These are phyloP conservation scores for Vollenhovia emeryi DNA, from an alignment of 1,140 invertebrate species.

Conservation along the genomic window DNA sequence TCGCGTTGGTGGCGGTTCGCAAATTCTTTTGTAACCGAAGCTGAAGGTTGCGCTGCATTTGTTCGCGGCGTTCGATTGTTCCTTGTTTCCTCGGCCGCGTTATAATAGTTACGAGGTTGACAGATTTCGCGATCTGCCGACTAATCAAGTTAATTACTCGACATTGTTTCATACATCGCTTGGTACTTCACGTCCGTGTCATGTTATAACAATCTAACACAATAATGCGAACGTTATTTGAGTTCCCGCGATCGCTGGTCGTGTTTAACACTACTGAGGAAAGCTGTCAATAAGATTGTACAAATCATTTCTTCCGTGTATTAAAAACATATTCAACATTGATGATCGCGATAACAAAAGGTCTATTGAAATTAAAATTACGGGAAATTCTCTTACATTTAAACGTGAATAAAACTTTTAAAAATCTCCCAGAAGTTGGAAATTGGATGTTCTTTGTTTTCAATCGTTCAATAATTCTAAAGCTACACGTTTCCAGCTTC, in stretches of 20 bases:
- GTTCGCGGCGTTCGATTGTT: not conserved
- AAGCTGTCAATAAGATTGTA: not conserved
- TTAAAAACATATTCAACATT: not conserved
- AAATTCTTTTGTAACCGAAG: slow-evolving; percentile 2
- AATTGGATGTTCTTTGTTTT: not conserved
- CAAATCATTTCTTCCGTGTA: not conserved
- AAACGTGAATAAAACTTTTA: not conserved
- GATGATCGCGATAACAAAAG: not conserved
- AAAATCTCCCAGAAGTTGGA: not conserved
- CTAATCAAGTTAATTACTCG: not conserved
- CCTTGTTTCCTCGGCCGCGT: not conserved
- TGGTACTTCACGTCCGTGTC: not conserved
- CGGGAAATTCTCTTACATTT: not conserved
- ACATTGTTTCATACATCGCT: not conserved
- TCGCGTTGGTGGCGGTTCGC: not conserved
- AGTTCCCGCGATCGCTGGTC: not conserved
- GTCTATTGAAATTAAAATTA: not conserved
- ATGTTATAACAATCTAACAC: slow-evolving; percentile 22
- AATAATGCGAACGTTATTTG: not conserved
- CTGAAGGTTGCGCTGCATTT: not conserved
- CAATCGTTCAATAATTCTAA: not conserved
- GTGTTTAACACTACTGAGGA: not conserved
- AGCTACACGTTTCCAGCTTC: no score
- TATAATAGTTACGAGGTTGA: not conserved
- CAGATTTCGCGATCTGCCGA: not conserved